phyloP scores from a whole-genome alignment of 2,797 vertebrate species.

The Crenichthys baileyi region DNA sequence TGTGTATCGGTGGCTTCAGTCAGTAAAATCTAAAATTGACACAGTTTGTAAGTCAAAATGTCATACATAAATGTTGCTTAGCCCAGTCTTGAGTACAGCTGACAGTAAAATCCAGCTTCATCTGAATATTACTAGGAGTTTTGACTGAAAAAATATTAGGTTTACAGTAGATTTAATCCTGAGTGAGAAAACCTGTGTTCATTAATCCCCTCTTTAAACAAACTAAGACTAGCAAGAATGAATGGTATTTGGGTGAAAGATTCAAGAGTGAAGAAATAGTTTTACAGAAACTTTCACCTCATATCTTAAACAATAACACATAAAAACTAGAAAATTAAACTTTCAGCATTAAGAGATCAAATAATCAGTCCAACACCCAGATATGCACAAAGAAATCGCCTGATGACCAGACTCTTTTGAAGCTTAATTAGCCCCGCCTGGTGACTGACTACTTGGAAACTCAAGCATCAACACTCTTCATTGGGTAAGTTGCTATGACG shows the following conservation, averaged over 20 bases:
- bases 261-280: background rate
- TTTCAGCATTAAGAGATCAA: too few species aligned
- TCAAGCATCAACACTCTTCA: background rate
- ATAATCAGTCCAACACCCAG: background rate
- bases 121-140: background rate
- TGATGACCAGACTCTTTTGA: background rate
- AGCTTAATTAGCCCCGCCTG: background rate
- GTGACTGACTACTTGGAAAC: background rate
- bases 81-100: slow-evolving; percentile 5
- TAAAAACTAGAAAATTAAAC: background rate
- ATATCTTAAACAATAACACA: too few species aligned
- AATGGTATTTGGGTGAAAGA: background rate
- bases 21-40: slow-evolving; percentile 43
- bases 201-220: background rate
- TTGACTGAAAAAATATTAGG: background rate
- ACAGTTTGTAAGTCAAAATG: too few species aligned
- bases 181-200: background rate
- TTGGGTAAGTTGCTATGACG: too few species aligned
- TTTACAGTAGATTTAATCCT: background rate
- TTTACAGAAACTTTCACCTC: background rate
- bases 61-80: background rate
- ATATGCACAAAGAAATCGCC: background rate
- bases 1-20: slow-evolving; percentile 10
- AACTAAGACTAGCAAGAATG: background rate
- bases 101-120: background rate